These are phyloP conservation scores for Platorchestia sp. DNA, from an alignment of 1,140 invertebrate species.

Conservation along the genomic window DNA sequence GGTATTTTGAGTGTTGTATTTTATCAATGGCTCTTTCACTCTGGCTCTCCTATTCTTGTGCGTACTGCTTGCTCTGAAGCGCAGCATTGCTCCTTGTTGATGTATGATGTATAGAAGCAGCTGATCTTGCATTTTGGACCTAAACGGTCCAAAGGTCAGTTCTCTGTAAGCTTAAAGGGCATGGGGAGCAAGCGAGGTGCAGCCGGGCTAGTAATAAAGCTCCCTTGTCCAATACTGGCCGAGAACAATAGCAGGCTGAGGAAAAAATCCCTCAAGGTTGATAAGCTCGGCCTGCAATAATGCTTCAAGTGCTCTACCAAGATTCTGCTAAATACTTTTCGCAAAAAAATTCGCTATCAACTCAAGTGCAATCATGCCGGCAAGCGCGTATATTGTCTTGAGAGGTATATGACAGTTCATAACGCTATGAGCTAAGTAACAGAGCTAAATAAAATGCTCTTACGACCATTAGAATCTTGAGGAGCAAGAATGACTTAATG, in stretches of 20 bases:
- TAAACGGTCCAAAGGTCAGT: neutral
- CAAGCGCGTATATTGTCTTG: neutral
- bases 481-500: neutral
- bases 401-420: neutral
- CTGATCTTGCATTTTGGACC: neutral
- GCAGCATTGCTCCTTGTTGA: neutral
- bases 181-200: neutral
- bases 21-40: neutral
- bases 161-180: neutral
- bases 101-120: neutral
- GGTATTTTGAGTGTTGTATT: neutral
- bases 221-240: neutral
- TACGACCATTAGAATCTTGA: neutral
- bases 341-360: neutral
- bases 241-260: neutral
- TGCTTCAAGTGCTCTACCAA: neutral
- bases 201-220: neutral
- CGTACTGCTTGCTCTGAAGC: neutral
- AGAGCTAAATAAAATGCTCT: neutral
- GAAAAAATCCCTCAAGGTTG: neutral
- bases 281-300: neutral
- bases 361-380: neutral
- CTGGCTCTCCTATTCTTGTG: neutral
- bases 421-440: neutral
- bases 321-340: neutral